A percentile compares a stretch with the other conserved stretches of the same genome.
phyloP scores from a whole-genome alignment of 2,797 vertebrate species.

The Rhinichthys osculus region DNA sequence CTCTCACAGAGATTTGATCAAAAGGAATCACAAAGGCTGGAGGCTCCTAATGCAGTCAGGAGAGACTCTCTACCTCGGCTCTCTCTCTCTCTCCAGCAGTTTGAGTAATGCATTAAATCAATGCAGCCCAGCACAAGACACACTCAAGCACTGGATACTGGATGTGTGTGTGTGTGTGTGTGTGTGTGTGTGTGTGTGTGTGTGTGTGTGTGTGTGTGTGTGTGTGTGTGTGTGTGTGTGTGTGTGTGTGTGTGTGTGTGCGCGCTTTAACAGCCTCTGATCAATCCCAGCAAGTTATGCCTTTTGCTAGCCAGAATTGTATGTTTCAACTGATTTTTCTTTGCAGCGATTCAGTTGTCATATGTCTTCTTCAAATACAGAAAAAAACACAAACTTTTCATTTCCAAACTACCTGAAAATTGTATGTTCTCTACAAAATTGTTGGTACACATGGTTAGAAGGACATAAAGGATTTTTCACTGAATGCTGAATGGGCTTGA shows the following conservation, averaged over 20 bases:
- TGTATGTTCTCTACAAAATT: not conserved
- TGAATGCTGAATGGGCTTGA: not conserved
- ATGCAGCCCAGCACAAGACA: conserved; percentile 85
- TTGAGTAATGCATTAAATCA: conserved; percentile 89
- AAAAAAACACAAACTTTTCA: conserved; percentile 34
- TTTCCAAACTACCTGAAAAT: not conserved
- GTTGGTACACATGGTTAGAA: not conserved
- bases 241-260: conserved; percentile 43
- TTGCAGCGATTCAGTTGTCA: conserved; percentile 51
- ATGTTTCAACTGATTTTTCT: conserved; percentile 52
- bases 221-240: conserved; percentile 41
- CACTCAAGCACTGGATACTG: conserved; percentile 64
- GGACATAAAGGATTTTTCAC: not conserved
- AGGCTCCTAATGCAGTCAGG: conserved; percentile 87
- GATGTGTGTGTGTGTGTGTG: conserved; percentile 27
- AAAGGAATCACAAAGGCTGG: conserved; percentile 89
- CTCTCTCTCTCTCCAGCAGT: conserved; percentile 70
- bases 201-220: conserved; percentile 43
- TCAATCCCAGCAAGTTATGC: conserved; percentile 80
- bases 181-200: conserved; percentile 50
- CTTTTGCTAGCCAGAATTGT: conserved; percentile 79
- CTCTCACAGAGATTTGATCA: conserved; percentile 96
- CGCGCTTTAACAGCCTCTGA: conserved; percentile 74
- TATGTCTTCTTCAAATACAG: conserved; percentile 42
- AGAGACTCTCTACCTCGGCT: conserved; percentile 71